Evolutionary conservation across 1,140 invertebrate genomes (phyloP).

Genomic region (Sitophilus oryzae): DNA sequence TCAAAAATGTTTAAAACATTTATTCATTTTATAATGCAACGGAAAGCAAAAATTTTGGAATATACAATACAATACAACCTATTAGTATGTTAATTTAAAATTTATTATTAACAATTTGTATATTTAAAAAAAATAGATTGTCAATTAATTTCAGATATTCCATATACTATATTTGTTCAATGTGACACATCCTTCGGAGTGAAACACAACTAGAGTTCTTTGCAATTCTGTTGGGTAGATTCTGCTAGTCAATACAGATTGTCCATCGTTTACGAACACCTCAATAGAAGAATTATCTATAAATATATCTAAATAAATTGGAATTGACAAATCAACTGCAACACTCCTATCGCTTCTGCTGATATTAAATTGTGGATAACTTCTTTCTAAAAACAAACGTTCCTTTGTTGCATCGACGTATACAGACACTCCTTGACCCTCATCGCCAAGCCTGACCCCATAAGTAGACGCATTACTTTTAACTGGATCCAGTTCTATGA

Average conservation of each 20-base stretch:
- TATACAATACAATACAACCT: no score
- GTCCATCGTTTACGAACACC: slow-evolving; percentile 44
- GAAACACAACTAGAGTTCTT: neutral
- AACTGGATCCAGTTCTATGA: neutral
- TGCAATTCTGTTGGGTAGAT: slow-evolving; percentile 10
- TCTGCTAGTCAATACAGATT: slow-evolving; percentile 20
- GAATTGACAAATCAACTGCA: neutral
- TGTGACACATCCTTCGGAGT: neutral
- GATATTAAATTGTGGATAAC: slow-evolving; percentile 7
- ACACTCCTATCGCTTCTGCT: neutral
- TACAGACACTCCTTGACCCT: neutral
- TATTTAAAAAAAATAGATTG: no score
- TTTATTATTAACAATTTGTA: no score
- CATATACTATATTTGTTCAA: neutral
- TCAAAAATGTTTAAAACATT: no score
- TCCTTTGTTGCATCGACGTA: neutral
- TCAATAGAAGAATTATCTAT: slow-evolving; percentile 46
- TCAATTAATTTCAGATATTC: no score
- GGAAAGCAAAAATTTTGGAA: no score
- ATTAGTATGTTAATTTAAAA: no score
- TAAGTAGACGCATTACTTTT: neutral
- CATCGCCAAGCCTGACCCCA: neutral
- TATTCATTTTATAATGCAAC: no score
- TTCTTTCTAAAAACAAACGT: slow-evolving; percentile 1
- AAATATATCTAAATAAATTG: slow-evolving; percentile 35